Base-by-base conservation (phyloP, 1,140 invertebrate species). In the Streblospio benedicti region DNA sequence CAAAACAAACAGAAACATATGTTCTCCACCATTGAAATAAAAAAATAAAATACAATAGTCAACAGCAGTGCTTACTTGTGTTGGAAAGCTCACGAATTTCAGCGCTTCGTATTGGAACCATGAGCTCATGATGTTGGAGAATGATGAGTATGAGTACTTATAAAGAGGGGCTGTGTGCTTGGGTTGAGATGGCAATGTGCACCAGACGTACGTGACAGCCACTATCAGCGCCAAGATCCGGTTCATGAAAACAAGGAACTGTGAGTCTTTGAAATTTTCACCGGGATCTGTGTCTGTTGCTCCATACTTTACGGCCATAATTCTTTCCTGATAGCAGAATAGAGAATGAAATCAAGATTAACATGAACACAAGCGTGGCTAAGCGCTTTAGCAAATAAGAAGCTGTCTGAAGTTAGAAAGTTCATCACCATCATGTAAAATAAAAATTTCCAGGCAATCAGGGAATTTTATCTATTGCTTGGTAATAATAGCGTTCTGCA, bases 41-140 rank as follows among this genome's bases (percentile, higher is more conserved):
- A n/a, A n/a, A n/a, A n/a, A n/a, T n/a, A n/a, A n/a, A n/a, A n/a
- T n/a, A n/a, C n/a, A n/a, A n/a, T n/a, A n/a, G n/a, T n/a, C n/a
- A n/a, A n/a, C n/a, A n/a, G n/a, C n/a, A n/a, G n/a, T n/a, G n/a
- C n/a, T n/a, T 16, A 57, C 55, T 82, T 98, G 95, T 43, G 92
- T 93, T 2, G 95, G 95, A 78, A 99, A 99, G 70, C 88, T 95
- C 65, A 99, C 91, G 80, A 89, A 99, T 78, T 98, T 99, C 2
- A 99, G 80, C 23, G 95, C 95, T 80, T 99, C 96, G 74, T 99
- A 99, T 78, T 99, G 96, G 78, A 93, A 98, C 95, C 95, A 99
- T 41, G 92, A 94, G 74, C 93, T 97, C 84, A 99, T 86, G 60
- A 97, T 93, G 78, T 99, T 99, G 18, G 93, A 96, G 66, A 99